phyloP scores from a whole-genome alignment of 2,113 vertebrate species.

The Anhinga rufa region DNA sequence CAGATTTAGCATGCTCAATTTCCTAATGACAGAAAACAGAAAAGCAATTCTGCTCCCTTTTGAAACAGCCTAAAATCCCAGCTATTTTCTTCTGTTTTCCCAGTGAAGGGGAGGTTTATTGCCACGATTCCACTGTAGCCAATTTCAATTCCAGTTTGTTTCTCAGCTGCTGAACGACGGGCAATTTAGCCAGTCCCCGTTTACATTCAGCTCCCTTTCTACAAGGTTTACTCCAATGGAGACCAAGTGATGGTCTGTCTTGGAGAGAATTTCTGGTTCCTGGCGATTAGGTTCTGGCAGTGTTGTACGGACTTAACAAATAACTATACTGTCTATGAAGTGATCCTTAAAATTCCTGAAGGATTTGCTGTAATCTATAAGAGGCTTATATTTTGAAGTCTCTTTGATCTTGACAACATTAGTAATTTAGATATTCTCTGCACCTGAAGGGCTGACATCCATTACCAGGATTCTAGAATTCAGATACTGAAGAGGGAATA shows the following conservation, averaged over 20 bases:
- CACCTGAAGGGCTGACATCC: not conserved
- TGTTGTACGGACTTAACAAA: not conserved
- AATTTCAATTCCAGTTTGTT: not conserved
- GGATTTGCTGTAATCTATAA: slow-evolving; percentile 27
- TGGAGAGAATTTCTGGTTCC: not conserved
- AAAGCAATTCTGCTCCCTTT: not conserved
- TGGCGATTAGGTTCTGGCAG: not conserved
- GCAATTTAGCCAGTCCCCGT: not conserved
- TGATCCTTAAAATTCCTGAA: not conserved
- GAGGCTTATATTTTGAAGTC: slow-evolving; percentile 5
- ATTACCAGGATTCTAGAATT: not conserved
- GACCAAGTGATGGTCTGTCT: not conserved
- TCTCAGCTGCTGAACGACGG: not conserved
- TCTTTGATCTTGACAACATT: slow-evolving; percentile 35
- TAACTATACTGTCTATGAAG: not conserved
- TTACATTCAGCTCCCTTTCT: not conserved
- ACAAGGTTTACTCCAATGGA: not conserved
- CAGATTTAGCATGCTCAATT: not conserved
- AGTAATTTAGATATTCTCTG: not conserved
- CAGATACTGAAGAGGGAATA: not conserved
- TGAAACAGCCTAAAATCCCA: not conserved
- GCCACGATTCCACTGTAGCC: not conserved
- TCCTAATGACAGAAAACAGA: not conserved
- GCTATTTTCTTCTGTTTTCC: not conserved
- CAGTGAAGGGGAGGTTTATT: not conserved